Percentiles rank a stretch among this genome's conserved stretches.
Conservation (phyloP, 2,797 vertebrate genomes). For the Sphaeramia orbicularis region DNA sequence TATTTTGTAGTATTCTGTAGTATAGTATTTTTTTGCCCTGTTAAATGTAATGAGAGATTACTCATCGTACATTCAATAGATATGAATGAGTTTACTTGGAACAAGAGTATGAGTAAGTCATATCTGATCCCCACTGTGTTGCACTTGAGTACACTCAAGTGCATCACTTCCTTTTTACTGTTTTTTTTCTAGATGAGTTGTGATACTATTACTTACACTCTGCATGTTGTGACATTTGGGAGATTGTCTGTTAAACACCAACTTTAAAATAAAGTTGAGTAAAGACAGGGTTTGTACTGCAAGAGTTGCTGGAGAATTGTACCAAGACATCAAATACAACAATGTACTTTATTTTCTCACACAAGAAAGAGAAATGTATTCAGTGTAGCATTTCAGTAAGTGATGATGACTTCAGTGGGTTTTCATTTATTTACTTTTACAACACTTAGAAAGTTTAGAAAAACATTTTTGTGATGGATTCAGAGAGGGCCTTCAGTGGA, state of each 20-base stretch:
- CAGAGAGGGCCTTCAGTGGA: neutral
- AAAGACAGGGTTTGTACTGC: conserved; percentile 4
- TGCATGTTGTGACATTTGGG: neutral
- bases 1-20: neutral
- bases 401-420: conserved; percentile 5
- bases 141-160: neutral
- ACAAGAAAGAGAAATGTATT: neutral
- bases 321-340: neutral
- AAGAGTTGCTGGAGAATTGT: neutral
- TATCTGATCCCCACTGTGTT: neutral
- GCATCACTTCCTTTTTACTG: neutral
- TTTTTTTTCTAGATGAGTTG: neutral
- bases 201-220: neutral
- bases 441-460: neutral
- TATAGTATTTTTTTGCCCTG: neutral
- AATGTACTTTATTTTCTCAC: neutral
- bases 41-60: neutral
- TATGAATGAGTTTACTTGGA: neutral
- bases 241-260: neutral
- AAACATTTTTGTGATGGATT: too few species aligned
- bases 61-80: neutral
- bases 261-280: neutral
- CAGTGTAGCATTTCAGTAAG: neutral
- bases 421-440: neutral
- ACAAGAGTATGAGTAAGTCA: neutral